Conservation (phyloP, 2,113 vertebrate genomes). For the Misgurnus anguillicaudatus region DNA sequence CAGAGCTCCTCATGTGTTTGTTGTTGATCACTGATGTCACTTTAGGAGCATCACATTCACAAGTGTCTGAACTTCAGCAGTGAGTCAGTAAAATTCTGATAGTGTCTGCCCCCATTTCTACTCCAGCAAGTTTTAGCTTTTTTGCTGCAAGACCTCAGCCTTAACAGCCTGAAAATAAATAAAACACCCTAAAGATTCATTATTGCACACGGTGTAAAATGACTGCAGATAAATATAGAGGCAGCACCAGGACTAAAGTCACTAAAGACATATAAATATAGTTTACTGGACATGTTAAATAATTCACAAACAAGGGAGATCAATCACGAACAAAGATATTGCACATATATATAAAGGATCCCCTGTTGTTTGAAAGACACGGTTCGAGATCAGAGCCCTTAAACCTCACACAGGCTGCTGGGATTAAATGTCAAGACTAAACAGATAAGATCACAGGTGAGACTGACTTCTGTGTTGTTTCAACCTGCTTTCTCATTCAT, state of each 20-base stretch:
- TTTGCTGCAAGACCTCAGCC: neutral
- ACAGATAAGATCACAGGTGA: neutral
- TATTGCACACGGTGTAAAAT: neutral
- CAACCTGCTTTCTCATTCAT: neutral
- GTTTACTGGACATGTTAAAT: slow-evolving; percentile 4
- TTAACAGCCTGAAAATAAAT: neutral
- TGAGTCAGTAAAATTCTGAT: neutral
- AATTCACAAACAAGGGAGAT: neutral
- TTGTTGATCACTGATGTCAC: neutral
- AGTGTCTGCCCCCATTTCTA: neutral
- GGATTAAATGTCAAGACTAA: slow-evolving; percentile 1
- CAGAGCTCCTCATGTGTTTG: neutral
- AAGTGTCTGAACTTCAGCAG: neutral
- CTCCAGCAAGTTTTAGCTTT: slow-evolving; percentile 6
- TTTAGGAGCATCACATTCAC: neutral
- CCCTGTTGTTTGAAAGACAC: neutral
- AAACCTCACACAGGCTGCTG: neutral
- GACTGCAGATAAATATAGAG: slow-evolving; percentile 20
- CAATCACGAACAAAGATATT: neutral
- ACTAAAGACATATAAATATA: slow-evolving; percentile 34
- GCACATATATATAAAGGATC: neutral
- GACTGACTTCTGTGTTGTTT: slow-evolving; percentile 10
- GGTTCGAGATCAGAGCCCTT: neutral
- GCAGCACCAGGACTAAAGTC: slow-evolving; percentile 16
- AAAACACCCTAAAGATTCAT: slow-evolving; percentile 14